Evolutionary conservation across 2,797 vertebrate genomes (phyloP), one percentile per base, ranked within the genome.

Genomic region (Hoplostethus mediterraneus): DNA sequence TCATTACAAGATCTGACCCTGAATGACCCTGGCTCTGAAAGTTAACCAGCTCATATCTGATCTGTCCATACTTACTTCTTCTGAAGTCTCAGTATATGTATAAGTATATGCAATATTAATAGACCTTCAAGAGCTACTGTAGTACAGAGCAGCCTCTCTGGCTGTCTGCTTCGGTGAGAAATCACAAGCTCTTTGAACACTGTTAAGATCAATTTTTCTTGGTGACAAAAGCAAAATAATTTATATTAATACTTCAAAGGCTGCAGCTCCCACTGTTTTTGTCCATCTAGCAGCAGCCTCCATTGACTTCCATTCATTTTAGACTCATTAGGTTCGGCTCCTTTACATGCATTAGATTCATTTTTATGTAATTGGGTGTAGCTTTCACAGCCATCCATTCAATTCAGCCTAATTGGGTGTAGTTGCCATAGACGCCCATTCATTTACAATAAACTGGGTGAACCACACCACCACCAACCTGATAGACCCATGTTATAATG

Each of bases 321-420:
- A 53, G 48, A n/a, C 67, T 87, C 84, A 83, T 62, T 77, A 52
- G 63, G 60, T 80, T 77, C 67, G 40, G 47, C 33, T 73, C 63
- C 36, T 10, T 51, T 73, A 64, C 38, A 79, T n/a, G 56, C 21
- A 21, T 21, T 63, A 16, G 49, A 84, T 79, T 81, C 45, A 56
- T 78, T 80, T 57, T 53, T 47, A 66, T 66, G 0, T 81, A 85
- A 84, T 74, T 80, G 73, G 64, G 55, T 78, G 56, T 36, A 73
- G 62, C 68, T 78, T 81, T 77, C 77, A 61, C 14, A 56, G 54
- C 40, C 63, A 51, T 73, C 60, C 63, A 65, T 82, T 75, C 45
- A 71, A 44, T 82, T 73, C 9, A 6, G 36, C n/a, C 14, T 82
- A 86, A 90, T 82, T 67, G 30, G 67, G 57, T 66, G 44, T 63